Conservation (phyloP, 2,797 vertebrate species). For the Gambelia wislizenii region DNA sequence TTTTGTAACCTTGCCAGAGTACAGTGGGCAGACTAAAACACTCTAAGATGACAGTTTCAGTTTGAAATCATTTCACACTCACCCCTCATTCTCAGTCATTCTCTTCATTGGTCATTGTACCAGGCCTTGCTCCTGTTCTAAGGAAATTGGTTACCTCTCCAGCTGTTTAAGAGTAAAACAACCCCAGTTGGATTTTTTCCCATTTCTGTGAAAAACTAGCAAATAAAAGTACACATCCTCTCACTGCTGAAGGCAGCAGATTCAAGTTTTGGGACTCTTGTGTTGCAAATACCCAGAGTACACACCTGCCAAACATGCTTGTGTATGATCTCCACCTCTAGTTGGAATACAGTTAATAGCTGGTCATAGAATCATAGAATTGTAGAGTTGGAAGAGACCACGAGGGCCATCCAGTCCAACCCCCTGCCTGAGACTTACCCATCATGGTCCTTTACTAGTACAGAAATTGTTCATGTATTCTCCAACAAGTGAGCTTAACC, state of each 20-base stretch:
- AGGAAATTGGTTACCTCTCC: conserved; percentile 43
- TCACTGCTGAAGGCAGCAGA: background rate
- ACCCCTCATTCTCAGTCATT: conserved; percentile 43
- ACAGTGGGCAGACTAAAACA: conserved; percentile 42
- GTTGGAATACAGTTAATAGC: background rate
- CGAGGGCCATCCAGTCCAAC: no score
- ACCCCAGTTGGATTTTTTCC: background rate
- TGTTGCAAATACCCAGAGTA: conserved; percentile 1
- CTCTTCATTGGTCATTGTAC: conserved; percentile 41
- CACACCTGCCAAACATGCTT: background rate
- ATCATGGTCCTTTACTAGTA: background rate
- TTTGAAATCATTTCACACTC: conserved; percentile 44
- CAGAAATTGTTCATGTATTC: background rate
- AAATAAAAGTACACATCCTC: background rate
- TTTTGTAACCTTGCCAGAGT: background rate
- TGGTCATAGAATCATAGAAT: no score
- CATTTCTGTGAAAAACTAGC: background rate
- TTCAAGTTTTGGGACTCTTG: conserved; percentile 19
- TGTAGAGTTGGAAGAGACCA: no score
- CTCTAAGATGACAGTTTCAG: conserved; percentile 46
- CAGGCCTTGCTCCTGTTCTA: conserved; percentile 51
- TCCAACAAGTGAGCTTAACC: background rate
- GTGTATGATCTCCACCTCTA: background rate
- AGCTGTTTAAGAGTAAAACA: conserved; percentile 32
- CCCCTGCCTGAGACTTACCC: background rate